Conservation (phyloP, 2,797 vertebrate genomes). For the Falco novaeseelandiae region DNA sequence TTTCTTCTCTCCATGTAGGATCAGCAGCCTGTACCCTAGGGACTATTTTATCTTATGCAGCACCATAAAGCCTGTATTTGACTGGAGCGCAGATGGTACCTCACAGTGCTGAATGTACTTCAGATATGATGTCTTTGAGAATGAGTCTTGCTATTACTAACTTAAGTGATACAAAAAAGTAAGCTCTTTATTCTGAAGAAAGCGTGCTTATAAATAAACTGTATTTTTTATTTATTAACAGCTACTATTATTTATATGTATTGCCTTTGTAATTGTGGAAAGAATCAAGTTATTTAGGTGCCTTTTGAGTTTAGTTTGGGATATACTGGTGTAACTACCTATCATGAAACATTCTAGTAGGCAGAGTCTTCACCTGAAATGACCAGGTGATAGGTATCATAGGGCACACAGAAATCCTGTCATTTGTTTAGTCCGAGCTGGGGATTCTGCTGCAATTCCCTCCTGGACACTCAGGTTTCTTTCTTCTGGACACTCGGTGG, state of each 20-base stretch:
- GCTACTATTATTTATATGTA: not conserved
- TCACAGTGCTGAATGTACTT: not conserved
- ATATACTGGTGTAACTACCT: not conserved
- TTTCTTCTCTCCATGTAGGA: not conserved
- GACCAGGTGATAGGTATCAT: fast-evolving
- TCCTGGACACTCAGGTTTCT: not conserved
- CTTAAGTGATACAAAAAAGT: not conserved
- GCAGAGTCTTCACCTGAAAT: not conserved
- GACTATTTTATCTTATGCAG: not conserved
- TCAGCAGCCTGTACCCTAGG: not conserved
- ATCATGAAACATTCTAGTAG: not conserved
- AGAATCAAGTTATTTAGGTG: not conserved
- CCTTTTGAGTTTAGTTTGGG: not conserved
- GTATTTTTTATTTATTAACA: not conserved
- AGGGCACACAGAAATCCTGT: not conserved
- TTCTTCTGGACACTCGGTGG: not conserved
- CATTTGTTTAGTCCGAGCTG: not conserved
- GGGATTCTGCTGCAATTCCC: not conserved
- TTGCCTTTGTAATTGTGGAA: not conserved
- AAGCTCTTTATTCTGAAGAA: not conserved
- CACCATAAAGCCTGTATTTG: not conserved
- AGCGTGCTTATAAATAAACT: not conserved
- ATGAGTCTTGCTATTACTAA: not conserved
- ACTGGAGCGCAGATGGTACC: not conserved
- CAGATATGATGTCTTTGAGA: not conserved